These are phyloP conservation scores for Zosterops lateralis DNA, from an alignment of 2,113 vertebrate genomes.

Conservation along the genomic window DNA sequence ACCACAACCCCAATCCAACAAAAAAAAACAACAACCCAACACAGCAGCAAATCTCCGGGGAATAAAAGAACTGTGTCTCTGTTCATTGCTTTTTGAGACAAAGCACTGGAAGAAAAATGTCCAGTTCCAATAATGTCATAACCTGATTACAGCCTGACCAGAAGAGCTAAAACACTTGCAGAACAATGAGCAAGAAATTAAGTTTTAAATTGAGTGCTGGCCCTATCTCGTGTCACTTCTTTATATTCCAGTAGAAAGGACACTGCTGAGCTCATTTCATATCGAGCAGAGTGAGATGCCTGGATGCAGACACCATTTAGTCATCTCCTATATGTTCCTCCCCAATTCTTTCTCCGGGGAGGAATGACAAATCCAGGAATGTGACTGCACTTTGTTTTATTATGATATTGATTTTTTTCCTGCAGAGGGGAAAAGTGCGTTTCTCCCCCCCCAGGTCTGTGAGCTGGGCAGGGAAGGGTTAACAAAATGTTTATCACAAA, in stretches of 20 bases:
- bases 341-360: slow-evolving; percentile 68
- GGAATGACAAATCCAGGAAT: slow-evolving; percentile 77
- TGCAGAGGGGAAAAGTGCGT: slow-evolving; percentile 73
- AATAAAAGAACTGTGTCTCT: slow-evolving; percentile 24
- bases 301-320: slow-evolving; percentile 71
- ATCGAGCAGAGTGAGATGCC: slow-evolving; percentile 60
- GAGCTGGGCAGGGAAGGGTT: slow-evolving; percentile 76
- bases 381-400: slow-evolving; percentile 79
- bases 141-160: slow-evolving; percentile 52
- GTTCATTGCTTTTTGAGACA: slow-evolving; percentile 35
- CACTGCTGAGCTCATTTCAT: slow-evolving; percentile 27
- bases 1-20: not conserved
- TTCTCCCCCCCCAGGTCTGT: slow-evolving; percentile 61
- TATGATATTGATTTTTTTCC: slow-evolving; percentile 78
- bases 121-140: slow-evolving; percentile 57
- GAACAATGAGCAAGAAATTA: slow-evolving; percentile 18
- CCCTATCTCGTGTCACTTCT: slow-evolving; percentile 41
- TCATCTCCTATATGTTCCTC: slow-evolving; percentile 56
- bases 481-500: slow-evolving; percentile 88
- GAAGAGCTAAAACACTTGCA: slow-evolving; percentile 5
- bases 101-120: slow-evolving; percentile 52
- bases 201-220: slow-evolving; percentile 35
- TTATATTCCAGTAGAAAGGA: slow-evolving; percentile 34
- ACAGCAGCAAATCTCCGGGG: slow-evolving; percentile 6
- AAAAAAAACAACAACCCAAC: not conserved